These are phyloP conservation scores for Phodopus roborovskii DNA, from an alignment of 2,113 vertebrate genomes.

Conservation along the genomic window DNA sequence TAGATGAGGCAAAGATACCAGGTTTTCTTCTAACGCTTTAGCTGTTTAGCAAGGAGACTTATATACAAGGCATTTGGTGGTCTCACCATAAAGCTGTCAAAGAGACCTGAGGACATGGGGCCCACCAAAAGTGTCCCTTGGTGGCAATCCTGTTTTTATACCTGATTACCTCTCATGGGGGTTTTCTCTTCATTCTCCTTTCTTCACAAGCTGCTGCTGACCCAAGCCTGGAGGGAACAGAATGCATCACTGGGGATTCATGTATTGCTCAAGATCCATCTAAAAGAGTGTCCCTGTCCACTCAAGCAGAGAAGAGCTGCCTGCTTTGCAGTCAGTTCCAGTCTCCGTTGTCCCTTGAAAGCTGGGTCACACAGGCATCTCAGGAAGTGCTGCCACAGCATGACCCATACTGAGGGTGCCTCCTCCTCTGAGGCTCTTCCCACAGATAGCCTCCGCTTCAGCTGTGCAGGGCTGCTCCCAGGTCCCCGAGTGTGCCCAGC, in stretches of 20 bases:
- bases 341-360: neutral
- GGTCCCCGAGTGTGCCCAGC: neutral
- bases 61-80: neutral
- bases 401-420: neutral
- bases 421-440: neutral
- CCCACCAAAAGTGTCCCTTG: neutral
- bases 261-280: neutral
- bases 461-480: neutral
- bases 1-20: neutral
- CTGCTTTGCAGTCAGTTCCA: neutral
- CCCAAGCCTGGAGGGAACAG: neutral
- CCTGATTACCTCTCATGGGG: neutral
- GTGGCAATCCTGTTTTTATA: neutral
- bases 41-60: conserved; percentile 18
- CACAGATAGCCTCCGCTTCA: too few relatives aligned
- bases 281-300: conserved; percentile 25
- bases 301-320: neutral
- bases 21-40: conserved; percentile 20
- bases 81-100: conserved; percentile 21
- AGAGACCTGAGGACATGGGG: neutral
- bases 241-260: neutral
- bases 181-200: neutral
- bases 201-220: neutral
- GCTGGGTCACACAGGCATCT: neutral
- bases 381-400: neutral